phyloP scores from a whole-genome alignment of 2,888 invertebrate genomes.

The Pheosia gnoma region DNA sequence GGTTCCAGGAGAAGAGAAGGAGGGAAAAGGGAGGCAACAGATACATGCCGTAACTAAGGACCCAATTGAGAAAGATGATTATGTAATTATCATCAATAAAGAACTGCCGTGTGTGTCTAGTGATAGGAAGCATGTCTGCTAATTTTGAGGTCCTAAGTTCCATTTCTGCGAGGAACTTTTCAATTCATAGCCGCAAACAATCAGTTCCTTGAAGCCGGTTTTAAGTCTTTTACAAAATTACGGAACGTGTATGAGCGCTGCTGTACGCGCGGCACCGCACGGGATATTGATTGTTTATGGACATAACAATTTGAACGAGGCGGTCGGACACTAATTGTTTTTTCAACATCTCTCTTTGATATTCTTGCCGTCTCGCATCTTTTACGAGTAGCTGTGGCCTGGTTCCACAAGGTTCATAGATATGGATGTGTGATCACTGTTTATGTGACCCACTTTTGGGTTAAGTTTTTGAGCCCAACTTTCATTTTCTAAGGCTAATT shows the following conservation, averaged over 20 bases:
- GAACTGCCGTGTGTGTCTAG: too few relatives aligned
- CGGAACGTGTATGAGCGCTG: slow-evolving; percentile 9
- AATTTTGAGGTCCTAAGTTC: too few relatives aligned
- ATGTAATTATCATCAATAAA: too few relatives aligned
- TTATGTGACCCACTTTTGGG: background rate
- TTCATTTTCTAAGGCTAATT: background rate
- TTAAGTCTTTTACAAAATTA: background rate
- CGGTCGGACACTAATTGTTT: background rate
- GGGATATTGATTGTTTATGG: background rate
- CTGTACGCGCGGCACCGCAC: background rate
- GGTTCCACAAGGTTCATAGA: background rate
- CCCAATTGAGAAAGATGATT: too few relatives aligned
- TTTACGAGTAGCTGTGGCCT: slow-evolving; percentile 4
- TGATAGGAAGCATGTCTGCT: too few relatives aligned
- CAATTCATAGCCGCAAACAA: too few relatives aligned
- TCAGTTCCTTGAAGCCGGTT: background rate
- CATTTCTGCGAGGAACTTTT: too few relatives aligned
- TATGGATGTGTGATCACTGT: background rate
- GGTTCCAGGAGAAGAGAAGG: background rate
- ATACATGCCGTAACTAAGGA: too few relatives aligned
- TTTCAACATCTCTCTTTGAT: background rate
- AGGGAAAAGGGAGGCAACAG: too few relatives aligned
- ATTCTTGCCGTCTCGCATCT: background rate
- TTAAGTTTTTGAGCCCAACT: background rate
- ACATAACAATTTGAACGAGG: background rate